phyloP scores from a whole-genome alignment of 1,140 invertebrate genomes.

The Lordiphosa clarofinis region DNA sequence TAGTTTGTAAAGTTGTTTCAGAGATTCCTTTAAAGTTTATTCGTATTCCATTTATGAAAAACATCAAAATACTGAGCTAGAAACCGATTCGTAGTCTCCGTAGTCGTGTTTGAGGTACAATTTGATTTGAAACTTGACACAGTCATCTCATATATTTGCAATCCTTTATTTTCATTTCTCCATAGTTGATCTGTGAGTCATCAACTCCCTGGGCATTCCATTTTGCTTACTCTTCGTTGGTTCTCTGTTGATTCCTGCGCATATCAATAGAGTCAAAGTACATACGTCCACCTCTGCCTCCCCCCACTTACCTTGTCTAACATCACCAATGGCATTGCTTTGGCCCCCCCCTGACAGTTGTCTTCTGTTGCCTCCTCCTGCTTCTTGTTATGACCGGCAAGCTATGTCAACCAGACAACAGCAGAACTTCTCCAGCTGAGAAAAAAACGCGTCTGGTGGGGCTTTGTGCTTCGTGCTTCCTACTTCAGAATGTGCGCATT shows the following conservation, averaged over 20 bases:
- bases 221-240: constrained; percentile 13
- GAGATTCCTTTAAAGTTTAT: no score
- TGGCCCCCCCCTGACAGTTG: constrained; percentile 23
- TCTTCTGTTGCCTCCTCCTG: constrained; percentile 3
- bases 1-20: no score
- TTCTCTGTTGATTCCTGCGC: constrained; percentile 4
- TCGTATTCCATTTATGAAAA: no score
- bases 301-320: neutral
- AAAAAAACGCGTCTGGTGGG: constrained; percentile 1
- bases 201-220: constrained; percentile 9
- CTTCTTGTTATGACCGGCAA: constrained; percentile 8
- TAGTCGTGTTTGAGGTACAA: no score
- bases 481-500: constrained; percentile 11
- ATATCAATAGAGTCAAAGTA: constrained; percentile 8
- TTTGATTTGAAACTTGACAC: no score
- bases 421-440: constrained; percentile 8
- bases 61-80: no score
- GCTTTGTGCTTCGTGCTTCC: neutral
- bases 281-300: neutral
- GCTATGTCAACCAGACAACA: constrained; percentile 13
- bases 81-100: no score
- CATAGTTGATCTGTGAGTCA: constrained; percentile 7
- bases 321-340: constrained; percentile 16
- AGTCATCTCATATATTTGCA: no score
- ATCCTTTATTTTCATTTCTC: neutral